These are phyloP conservation scores for Menura novaehollandiae DNA, from an alignment of 2,113 vertebrate genomes.

Conservation along the genomic window DNA sequence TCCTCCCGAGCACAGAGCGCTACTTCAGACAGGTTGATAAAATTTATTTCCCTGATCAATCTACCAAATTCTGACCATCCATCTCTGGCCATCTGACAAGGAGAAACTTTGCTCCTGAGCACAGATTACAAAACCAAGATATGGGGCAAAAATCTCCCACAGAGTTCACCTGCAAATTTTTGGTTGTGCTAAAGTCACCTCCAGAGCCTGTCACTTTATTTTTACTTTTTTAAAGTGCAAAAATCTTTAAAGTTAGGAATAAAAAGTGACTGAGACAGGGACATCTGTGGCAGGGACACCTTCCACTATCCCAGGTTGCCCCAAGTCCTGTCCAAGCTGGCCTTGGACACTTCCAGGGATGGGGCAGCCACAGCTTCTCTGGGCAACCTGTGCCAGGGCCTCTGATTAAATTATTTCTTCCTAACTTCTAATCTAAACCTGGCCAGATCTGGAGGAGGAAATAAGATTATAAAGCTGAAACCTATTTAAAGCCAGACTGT, in stretches of 20 bases:
- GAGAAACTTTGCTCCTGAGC: not conserved
- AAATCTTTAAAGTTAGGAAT: not conserved
- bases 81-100: not conserved
- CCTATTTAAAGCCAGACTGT: not conserved
- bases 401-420: not conserved
- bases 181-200: not conserved
- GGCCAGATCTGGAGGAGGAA: not conserved
- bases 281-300: not conserved
- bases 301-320: not conserved
- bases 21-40: not conserved
- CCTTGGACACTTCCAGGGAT: not conserved
- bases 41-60: not conserved
- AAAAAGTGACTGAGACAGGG: not conserved
- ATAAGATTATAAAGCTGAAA: not conserved
- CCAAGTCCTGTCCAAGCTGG: not conserved
- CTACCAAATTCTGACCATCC: not conserved
- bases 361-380: not conserved
- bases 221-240: not conserved
- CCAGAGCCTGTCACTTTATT: not conserved
- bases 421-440: not conserved
- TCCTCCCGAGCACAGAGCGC: not conserved
- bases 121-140: not conserved
- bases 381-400: not conserved
- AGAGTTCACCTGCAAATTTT: not conserved
- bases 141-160: not conserved